phyloP scores from a whole-genome alignment of 2,797 vertebrate genomes.

The Neoniphon sammara region DNA sequence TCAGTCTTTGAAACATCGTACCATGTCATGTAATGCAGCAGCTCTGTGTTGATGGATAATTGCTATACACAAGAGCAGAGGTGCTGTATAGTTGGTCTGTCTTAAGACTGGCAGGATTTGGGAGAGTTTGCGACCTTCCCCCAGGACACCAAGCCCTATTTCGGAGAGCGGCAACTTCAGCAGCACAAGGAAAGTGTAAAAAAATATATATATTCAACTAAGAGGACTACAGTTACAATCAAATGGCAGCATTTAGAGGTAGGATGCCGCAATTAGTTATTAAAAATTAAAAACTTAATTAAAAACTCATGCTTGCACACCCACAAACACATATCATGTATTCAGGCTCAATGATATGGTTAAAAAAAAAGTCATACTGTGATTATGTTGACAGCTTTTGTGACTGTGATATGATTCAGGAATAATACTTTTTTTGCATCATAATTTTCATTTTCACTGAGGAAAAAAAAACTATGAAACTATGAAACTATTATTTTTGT shows the following conservation, averaged over 20 bases:
- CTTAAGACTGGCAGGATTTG: conserved; percentile 43
- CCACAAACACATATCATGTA: too few relatives aligned
- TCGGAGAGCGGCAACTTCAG: neutral
- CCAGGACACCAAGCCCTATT: neutral
- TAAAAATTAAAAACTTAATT: too few relatives aligned
- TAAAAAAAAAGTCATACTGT: too few relatives aligned
- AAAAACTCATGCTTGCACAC: too few relatives aligned
- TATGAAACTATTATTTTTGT: too few relatives aligned
- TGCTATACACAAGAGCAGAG: conserved; percentile 58
- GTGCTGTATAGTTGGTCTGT: conserved; percentile 4
- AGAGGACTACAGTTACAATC: neutral
- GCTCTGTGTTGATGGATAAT: conserved; percentile 30
- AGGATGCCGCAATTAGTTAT: too few relatives aligned
- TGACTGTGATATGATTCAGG: too few relatives aligned
- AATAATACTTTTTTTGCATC: too few relatives aligned
- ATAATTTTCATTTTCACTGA: neutral
- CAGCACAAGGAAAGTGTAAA: neutral
- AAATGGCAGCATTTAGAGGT: neutral
- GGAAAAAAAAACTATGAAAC: neutral
- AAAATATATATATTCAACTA: neutral
- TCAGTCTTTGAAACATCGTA: neutral
- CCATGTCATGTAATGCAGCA: neutral
- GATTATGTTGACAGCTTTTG: too few relatives aligned
- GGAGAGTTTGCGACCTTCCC: conserved; percentile 26
- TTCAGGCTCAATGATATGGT: too few relatives aligned